Evolutionary conservation across 2,888 invertebrate species (phyloP).

Genomic region (Agrypnus murinus): DNA sequence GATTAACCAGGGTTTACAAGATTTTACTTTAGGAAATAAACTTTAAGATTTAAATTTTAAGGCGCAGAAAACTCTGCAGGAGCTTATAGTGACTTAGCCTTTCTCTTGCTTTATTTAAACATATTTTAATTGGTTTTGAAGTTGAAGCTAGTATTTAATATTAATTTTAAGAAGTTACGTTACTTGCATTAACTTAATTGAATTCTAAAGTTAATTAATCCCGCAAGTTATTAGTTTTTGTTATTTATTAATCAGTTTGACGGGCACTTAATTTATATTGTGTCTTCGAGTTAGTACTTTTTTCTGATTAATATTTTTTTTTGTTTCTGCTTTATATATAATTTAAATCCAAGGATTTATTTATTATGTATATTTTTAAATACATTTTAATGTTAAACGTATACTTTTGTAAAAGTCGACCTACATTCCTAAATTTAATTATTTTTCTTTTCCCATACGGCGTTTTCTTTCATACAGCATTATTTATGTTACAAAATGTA

Average conservation of each 20-base stretch:
- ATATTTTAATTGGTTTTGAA: constrained; percentile 24
- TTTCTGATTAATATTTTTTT: too few relatives aligned
- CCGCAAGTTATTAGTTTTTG: constrained; percentile 24
- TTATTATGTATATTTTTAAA: not conserved
- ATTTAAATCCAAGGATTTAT: too few relatives aligned
- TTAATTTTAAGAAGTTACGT: constrained; percentile 7
- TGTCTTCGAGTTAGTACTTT: not conserved
- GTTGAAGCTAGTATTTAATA: constrained; percentile 12
- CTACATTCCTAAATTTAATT: not conserved
- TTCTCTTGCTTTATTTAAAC: constrained; percentile 15
- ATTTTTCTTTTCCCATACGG: not conserved
- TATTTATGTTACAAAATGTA: not conserved
- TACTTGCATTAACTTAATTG: constrained; percentile 27
- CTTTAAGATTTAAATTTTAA: not conserved
- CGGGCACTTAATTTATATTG: constrained; percentile 18
- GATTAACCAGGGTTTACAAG: too few relatives aligned
- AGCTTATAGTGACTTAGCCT: constrained; percentile 3
- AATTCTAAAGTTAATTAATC: constrained; percentile 17
- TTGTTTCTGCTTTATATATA: too few relatives aligned
- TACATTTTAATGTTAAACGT: not conserved
- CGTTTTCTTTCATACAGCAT: not conserved
- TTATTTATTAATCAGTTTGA: constrained; percentile 20
- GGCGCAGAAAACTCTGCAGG: not conserved
- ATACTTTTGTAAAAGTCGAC: not conserved
- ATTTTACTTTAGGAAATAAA: not conserved